Percentiles rank a stretch among this genome's conserved stretches.
These are phyloP conservation scores for Pogonomyrmex californicus DNA, from an alignment of 1,140 invertebrate genomes.

Conservation along the genomic window DNA sequence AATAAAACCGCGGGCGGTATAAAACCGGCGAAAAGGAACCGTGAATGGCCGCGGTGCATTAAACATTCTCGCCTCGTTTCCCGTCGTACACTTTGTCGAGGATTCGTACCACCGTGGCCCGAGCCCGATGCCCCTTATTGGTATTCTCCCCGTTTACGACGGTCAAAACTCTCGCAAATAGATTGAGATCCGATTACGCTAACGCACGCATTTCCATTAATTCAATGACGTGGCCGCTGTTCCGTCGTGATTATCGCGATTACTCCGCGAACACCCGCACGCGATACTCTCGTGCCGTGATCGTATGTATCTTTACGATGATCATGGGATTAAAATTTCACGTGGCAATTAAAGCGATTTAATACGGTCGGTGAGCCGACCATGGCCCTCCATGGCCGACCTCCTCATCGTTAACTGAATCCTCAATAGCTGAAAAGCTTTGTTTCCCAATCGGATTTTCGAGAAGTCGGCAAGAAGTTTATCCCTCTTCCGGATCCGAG, in stretches of 20 bases:
- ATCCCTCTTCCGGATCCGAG: background rate
- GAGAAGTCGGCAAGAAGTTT: background rate
- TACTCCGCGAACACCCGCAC: background rate
- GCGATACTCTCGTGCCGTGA: constrained; percentile 31
- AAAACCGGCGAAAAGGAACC: constrained; percentile 48
- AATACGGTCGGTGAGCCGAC: background rate
- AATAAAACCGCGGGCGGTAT: constrained; percentile 42
- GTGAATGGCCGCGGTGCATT: constrained; percentile 41
- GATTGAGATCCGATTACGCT: constrained; percentile 1
- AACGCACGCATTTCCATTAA: background rate
- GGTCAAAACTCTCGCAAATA: constrained; percentile 19
- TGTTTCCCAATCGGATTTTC: background rate
- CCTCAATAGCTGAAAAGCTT: background rate
- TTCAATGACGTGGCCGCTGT: background rate
- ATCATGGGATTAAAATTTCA: constrained; percentile 15
- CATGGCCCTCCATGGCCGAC: background rate
- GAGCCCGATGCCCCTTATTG: background rate
- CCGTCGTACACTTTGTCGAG: constrained; percentile 29
- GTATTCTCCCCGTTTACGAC: constrained; percentile 6
- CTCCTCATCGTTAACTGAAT: background rate
- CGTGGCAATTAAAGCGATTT: constrained; percentile 29
- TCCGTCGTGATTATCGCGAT: background rate
- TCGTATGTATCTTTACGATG: constrained; percentile 4
- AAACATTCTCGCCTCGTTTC: constrained; percentile 41
- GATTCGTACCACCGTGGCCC: background rate